Evolutionary conservation across 2,888 invertebrate species (phyloP).

Genomic region (Drosophila meridionalis): DNA sequence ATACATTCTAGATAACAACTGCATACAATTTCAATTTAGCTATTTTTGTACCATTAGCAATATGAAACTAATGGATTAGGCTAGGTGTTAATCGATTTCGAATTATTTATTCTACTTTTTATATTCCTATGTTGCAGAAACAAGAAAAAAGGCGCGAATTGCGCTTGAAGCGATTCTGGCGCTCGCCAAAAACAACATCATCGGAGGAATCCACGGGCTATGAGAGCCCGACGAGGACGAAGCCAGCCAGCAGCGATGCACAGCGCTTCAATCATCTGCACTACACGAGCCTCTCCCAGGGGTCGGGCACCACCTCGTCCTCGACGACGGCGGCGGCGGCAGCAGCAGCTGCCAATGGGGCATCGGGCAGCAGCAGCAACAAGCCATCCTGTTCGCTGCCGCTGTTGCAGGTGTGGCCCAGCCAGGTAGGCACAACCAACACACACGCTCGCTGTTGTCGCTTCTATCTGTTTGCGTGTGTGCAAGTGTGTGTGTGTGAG

Average conservation of each 20-base stretch:
- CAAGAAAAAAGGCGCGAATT: constrained; percentile 85
- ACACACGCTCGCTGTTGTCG: constrained; percentile 15
- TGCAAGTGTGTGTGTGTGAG: constrained; percentile 11
- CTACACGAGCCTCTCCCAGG: constrained; percentile 79
- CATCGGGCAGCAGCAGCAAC: constrained; percentile 61
- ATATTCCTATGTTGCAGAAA: constrained; percentile 79
- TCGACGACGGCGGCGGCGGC: constrained; percentile 44
- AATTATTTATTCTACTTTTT: constrained; percentile 1
- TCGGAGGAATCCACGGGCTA: constrained; percentile 85
- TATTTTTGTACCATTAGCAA: not conserved
- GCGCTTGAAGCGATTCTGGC: constrained; percentile 85
- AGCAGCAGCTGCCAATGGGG: constrained; percentile 23
- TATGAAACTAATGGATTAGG: not conserved
- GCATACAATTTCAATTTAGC: not conserved
- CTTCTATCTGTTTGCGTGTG: constrained; percentile 8
- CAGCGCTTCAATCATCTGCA: constrained; percentile 83
- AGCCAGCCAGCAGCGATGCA: constrained; percentile 83
- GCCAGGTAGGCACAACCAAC: constrained; percentile 84
- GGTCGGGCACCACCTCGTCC: constrained; percentile 69
- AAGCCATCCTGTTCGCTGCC: constrained; percentile 87
- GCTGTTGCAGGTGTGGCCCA: constrained; percentile 89
- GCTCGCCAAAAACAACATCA: constrained; percentile 85
- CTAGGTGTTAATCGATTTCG: constrained; percentile 14
- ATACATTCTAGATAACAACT: not conserved
- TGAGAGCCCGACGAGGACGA: constrained; percentile 86